A percentile compares a stretch with the other conserved stretches of the same genome.
phyloP scores from a whole-genome alignment of 2,113 vertebrate genomes.

The Clupea harengus region DNA sequence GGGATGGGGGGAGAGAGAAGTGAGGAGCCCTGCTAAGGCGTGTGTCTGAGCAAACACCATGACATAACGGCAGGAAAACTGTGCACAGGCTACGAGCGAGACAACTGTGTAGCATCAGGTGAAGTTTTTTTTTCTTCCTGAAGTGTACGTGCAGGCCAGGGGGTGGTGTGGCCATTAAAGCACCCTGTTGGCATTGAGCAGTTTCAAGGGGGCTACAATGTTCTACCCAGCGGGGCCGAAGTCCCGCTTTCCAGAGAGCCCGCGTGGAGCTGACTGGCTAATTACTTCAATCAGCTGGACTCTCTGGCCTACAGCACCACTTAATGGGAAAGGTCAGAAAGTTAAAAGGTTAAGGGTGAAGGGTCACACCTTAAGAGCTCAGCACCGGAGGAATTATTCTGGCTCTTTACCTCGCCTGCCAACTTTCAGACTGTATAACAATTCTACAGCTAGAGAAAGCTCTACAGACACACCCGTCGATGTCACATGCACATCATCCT shows the following conservation, averaged over 20 bases:
- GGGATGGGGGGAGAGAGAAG: background rate
- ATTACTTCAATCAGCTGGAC: background rate
- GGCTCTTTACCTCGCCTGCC: background rate
- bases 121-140: background rate
- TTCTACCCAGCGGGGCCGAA: background rate
- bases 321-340: background rate
- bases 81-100: background rate
- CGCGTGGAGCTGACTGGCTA: background rate
- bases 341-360: background rate
- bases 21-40: background rate
- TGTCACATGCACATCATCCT: background rate
- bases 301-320: background rate
- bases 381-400: background rate
- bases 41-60: background rate
- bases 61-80: background rate
- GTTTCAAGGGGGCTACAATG: background rate
- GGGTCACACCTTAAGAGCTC: background rate
- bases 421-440: background rate
- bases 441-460: conserved; percentile 10
- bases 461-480: background rate
- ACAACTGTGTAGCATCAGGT: background rate
- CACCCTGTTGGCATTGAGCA: too few species aligned
- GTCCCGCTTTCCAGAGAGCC: background rate
- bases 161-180: too few species aligned
- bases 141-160: too few species aligned